phyloP scores from a whole-genome alignment of 2,888 invertebrate genomes.

The Ditylenchus weischeri region DNA sequence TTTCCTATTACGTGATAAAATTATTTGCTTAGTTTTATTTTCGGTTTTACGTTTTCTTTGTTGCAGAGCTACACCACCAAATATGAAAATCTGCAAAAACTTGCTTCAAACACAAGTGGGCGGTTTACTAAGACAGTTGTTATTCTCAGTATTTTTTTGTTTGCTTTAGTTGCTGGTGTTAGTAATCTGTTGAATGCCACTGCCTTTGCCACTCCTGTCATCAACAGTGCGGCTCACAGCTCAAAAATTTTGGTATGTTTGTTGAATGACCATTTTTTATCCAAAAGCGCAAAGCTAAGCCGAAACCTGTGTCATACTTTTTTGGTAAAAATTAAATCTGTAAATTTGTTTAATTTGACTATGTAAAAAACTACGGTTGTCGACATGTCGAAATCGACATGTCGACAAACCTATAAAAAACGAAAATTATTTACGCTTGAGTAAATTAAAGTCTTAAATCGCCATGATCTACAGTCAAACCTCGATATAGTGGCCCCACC shows the following conservation, averaged over 20 bases:
- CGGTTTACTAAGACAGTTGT: background rate
- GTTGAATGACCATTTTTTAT: too few species aligned
- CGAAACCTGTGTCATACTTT: too few species aligned
- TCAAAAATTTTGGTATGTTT: slow-evolving; percentile 12
- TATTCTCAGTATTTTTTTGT: background rate
- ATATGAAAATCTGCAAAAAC: slow-evolving; percentile 32
- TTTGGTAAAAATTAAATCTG: too few species aligned
- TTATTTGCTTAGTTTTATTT: background rate
- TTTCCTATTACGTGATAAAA: slow-evolving; percentile 70
- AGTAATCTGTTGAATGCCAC: slow-evolving; percentile 34
- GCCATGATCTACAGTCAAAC: too few species aligned
- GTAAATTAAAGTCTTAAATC: too few species aligned
- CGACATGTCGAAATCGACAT: too few species aligned
- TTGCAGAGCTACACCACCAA: slow-evolving; percentile 34
- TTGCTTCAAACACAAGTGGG: slow-evolving; percentile 23
- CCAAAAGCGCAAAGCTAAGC: too few species aligned
- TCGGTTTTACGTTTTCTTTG: background rate
- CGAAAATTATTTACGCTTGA: too few species aligned
- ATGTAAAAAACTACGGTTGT: too few species aligned
- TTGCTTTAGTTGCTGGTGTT: slow-evolving; percentile 16
- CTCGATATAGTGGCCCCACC: too few species aligned
- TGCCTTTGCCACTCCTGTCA: slow-evolving; percentile 32
- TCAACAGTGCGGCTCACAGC: slow-evolving; percentile 33
- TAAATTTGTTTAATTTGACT: too few species aligned
- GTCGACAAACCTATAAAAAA: too few species aligned